Evolutionary conservation across 23 tunicate species (phyloP), one percentile per base, ranked within the genome.

Genomic region (Diplosoma virens): DNA sequence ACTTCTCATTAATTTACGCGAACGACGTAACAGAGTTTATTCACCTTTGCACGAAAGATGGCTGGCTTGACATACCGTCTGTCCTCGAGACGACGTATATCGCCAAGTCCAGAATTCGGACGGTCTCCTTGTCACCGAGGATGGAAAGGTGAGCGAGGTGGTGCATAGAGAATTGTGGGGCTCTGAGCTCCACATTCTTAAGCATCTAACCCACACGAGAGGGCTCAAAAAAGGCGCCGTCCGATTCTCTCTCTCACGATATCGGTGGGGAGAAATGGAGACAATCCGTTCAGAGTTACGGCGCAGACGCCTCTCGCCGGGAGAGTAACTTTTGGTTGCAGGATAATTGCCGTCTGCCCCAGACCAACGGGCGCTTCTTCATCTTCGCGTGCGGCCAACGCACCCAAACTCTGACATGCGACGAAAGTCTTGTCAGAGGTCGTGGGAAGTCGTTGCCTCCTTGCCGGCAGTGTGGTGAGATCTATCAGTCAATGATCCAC

Each of bases 41-140:
- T 16, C 76, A 69, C 25, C 60, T 69, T 24, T 22, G 16, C 16
- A 31, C 9, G 60, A 37, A 37, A 22, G 3, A 69, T 3, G 76
- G 76, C 60, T 59, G 76, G 18, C 54, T 69, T 7, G 55, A 59
- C 60, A 37, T 69, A 5, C 55, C 55, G 17, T 17, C 7, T 16
- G 60, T 20, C 5, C 26, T 69, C 16, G 63, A 56, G 63, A 56
- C 20, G 24, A 20, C 24, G 25, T 69, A 33, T 69, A 59, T 22
- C 23, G 30, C 17, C 34, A 37, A 35, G 29, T 21, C 76, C 20
- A 56, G 63, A 20, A 4, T 56, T 22, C 24, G 20, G 63, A 56
- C 24, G 25, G 63, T 4, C 25, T 56, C 6, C 6, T 16, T 14
- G 20, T 14, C 24, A 56, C 25, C 24, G 24, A 56, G 4, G 63